These are phyloP conservation scores for Craseonycteris thonglongyai DNA, from an alignment of 2,113 vertebrate genomes.

Conservation along the genomic window DNA sequence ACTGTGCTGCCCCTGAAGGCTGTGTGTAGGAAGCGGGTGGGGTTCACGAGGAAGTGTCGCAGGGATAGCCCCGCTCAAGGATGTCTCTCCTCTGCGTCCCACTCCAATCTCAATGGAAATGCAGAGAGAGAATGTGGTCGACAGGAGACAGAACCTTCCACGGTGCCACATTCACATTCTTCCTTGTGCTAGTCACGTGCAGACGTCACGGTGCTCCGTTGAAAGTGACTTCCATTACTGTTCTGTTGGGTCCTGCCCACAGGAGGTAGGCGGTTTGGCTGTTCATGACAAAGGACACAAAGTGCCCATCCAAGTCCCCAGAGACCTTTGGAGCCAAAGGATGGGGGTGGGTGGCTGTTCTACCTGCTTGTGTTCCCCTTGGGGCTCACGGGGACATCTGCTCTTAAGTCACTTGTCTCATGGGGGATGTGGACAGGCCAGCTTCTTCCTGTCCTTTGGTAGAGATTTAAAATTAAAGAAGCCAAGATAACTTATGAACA, in stretches of 20 bases:
- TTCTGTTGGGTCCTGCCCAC: neutral
- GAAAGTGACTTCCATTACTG: accelerated
- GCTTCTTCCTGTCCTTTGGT: neutral
- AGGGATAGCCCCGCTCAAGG: neutral
- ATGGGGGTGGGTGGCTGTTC: accelerated
- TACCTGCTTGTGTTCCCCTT: accelerated
- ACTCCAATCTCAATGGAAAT: neutral
- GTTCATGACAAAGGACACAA: neutral
- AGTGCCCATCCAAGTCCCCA: accelerated
- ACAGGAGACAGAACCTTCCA: neutral
- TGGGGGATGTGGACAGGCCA: neutral
- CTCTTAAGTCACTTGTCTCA: neutral
- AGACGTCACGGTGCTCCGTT: too few species aligned
- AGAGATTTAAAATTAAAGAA: neutral
- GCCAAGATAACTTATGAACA: neutral
- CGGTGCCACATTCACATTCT: accelerated
- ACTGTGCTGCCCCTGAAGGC: too few species aligned
- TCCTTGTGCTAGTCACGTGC: accelerated
- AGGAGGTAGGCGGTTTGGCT: neutral
- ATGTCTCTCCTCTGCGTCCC: neutral
- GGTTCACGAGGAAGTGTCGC: neutral
- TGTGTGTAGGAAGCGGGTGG: neutral
- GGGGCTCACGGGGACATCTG: neutral
- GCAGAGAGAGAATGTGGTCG: neutral
- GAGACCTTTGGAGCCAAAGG: neutral